Evolutionary conservation across 2,888 invertebrate genomes (phyloP), one percentile per base, ranked within the genome.

Genomic region (Drosophila emarginata): DNA sequence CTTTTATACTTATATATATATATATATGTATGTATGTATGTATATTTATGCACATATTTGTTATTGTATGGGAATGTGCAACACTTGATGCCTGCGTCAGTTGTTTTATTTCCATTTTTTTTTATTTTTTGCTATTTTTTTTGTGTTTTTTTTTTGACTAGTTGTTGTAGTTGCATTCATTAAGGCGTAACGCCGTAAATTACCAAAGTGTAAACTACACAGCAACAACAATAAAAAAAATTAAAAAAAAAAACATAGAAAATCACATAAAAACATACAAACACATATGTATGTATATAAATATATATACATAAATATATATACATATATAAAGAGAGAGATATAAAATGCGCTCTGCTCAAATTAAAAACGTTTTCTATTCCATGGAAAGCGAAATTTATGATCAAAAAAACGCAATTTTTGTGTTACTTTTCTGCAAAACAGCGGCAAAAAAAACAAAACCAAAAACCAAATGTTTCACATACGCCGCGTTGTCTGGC

Each of bases 141-240:
- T 32, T 32, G 11, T 21, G 9, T 18, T 28, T 45, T 45, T 45
- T 45, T 45, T 74, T 66, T 67, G 64, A 76, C 78, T 72, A 37
- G 67, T 78, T 69, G 75, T 67, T 79, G 68, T 76, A 71, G 78
- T 64, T 70, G 76, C 72, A 83, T 67, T 76, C 88, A 86, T 86
- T 87, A 86, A 87, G 79, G 83, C 85, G 87, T 86, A 76, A 86
- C 83, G 86, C 74, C 72, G 80, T 80, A 76, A 82, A 86, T 83
- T 78, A 78, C 74, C 80, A 79, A 86, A 79, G 77, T 83, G 74
- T 82, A 79, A 72, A 61, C 74, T 70, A 67, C 64, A 61, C 53
- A 61, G 61, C 62, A 65, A 54, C 54, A 40, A 57, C 53, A 54
- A 62, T 40, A 62, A 61, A 14, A 39, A 39, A 14, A 40, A 23